phyloP scores from a whole-genome alignment of 2,113 vertebrate genomes.

The Dinomys branickii region DNA sequence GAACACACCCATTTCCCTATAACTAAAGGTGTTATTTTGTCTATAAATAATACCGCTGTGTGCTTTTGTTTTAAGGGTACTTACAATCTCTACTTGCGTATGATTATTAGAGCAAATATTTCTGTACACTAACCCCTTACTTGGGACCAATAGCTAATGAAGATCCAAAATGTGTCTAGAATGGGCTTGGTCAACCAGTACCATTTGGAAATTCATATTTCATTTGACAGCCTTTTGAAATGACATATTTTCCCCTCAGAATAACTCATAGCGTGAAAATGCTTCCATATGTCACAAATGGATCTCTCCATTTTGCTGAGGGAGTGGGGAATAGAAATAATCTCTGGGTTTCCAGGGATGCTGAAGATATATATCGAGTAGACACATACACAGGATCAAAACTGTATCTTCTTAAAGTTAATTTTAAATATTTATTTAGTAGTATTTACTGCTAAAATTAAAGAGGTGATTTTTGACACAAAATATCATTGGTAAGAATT shows the following conservation, averaged over 20 bases:
- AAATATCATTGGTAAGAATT: not conserved
- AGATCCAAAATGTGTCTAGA: not conserved
- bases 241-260: constrained; percentile 60
- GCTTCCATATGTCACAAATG: constrained; percentile 61
- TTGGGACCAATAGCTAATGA: not conserved
- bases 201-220: constrained; percentile 70
- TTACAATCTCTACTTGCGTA: not conserved
- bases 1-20: not conserved
- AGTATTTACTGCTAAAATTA: constrained; percentile 21
- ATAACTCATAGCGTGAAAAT: constrained; percentile 69
- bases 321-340: not conserved
- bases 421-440: not conserved
- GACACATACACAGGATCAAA: not conserved
- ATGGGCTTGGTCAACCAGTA: constrained; percentile 13
- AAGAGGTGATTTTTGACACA: constrained; percentile 26
- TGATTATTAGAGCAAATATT: not conserved
- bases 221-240: constrained; percentile 65
- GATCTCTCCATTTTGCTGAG: constrained; percentile 14
- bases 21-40: constrained; percentile 5
- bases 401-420: too few species aligned
- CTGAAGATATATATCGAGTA: not conserved
- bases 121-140: not conserved
- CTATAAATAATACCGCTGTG: not conserved
- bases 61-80: not conserved
- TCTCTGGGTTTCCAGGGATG: not conserved